Base-by-base conservation (phyloP, 2,797 vertebrate species). In the Schizothorax lantsangensis region DNA sequence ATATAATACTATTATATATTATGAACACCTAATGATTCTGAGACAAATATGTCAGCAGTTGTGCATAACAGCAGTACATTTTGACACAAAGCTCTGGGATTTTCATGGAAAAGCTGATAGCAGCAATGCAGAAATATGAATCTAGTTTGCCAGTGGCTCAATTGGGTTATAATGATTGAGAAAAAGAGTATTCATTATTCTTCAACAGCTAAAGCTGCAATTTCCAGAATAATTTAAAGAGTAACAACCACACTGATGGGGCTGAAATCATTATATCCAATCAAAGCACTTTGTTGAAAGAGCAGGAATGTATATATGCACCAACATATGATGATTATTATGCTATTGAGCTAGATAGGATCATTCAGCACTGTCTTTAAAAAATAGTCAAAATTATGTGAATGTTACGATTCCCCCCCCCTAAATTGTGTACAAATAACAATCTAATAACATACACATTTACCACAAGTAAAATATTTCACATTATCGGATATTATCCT, bases 171-270 rank as follows among this genome's bases (percentile, higher is more conserved):
- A 43, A 77, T 19, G 59, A 77, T 85, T 84, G 52, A 88, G 81
- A 40, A 83, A 74, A 87, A 66, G 33, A 54, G 40, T 64, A 45
- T 47, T 15, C 72, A 83, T 89, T 81, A 84, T 84, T 88, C 80
- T 85, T 54, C 57, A 74, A 86, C 66, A 33, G 78, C n/a, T 73
- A 59, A 85, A 33, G 69, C 88, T 54, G 45, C 26, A 54, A 33
- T 86, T 81, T 33, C 26, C 45, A 38, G 45, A 77, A 74, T 64
- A 11, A 45, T 83, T 78, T 59, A n/a, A 79, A 73, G 75, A 82
- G 49, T 49, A 79, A 84, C 75, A 30, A 26, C 33, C 52, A 33
- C 54, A 85, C 2, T 79, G 12, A 69, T 17, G 14, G 52, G 40
- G 64, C 43, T 52, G 23, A 89, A 86, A 45, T 71, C 47, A 74